Conservation (phyloP, 2,888 invertebrate species). For the Limnephilus auricula region DNA sequence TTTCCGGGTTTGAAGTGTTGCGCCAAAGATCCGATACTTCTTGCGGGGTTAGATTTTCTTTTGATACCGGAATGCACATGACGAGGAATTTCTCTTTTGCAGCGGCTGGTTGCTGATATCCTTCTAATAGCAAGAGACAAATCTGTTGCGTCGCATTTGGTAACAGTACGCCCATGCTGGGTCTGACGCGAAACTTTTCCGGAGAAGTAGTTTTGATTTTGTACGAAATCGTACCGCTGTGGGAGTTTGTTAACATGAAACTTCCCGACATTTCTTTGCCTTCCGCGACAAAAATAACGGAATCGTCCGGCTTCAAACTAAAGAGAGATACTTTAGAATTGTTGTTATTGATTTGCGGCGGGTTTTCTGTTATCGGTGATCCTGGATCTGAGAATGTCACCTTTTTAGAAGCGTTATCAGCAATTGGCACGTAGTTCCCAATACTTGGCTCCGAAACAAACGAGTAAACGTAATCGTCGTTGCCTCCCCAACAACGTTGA, state of each 20-base stretch:
- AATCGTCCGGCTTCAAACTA: conserved; percentile 82
- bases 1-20: conserved; percentile 75
- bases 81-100: conserved; percentile 92
- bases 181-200: conserved; percentile 95
- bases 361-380: conserved; percentile 68
- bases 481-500: conserved; percentile 89
- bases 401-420: conserved; percentile 75
- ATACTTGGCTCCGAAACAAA: conserved; percentile 81
- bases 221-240: conserved; percentile 75
- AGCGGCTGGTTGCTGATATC: conserved; percentile 82
- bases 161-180: conserved; percentile 87
- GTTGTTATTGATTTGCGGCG: conserved; percentile 68
- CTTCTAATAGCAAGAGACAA: conserved; percentile 86
- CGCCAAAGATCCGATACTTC: conserved; percentile 88
- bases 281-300: conserved; percentile 83
- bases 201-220: conserved; percentile 97
- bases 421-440: conserved; percentile 57
- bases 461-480: conserved; percentile 83
- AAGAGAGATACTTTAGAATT: conserved; percentile 72
- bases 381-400: conserved; percentile 68
- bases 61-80: conserved; percentile 86
- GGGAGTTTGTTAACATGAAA: conserved; percentile 84
- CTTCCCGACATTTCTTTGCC: conserved; percentile 83
- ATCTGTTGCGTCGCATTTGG: conserved; percentile 82
- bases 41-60: conserved; percentile 77